Evolutionary conservation across 2,797 vertebrate genomes (phyloP), one percentile per base, ranked within the genome.

Genomic region (Pseudochirops cupreus): DNA sequence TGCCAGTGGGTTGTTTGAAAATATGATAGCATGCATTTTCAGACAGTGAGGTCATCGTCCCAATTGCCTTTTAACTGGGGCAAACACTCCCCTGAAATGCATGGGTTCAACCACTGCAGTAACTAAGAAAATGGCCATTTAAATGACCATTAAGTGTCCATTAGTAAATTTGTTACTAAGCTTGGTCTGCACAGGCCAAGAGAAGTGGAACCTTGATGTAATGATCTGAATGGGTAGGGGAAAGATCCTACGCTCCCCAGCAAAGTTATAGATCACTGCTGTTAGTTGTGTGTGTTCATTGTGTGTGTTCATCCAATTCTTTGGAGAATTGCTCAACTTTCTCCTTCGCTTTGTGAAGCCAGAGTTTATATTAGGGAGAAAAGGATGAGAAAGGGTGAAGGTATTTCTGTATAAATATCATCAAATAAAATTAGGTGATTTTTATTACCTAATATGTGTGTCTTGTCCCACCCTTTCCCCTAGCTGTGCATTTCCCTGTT

Each of bases 1-100:
- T 91, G 94, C 89, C 92, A 62, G 92, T 92, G 96, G 91, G 95
- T 97, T 97, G 96, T 96, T 96, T 96, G 94, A 96, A 95, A 97
- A 98, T 91, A 92, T 74, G 96, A 97, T 53, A 55, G 54, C 5
- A 9, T n/a, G 39, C 67, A 96, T 97, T 97, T 98, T 96, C 97
- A 98, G 97, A 98, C 91, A 11, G 91, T 96, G 96, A 98, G 92
- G 74, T 96, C 95, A 96, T 94, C 93, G 91, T 92, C 94, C 52
- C 95, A 95, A 74, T 94, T 96, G 92, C 67, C 52, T 97, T 97
- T 96, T 94, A 95, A 97, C 93, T 24, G 13, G 59, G 56, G 56
- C 92, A 94, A 94, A 93, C 59, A 74, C 94, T 93, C 50, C 93
- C 90, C 92, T 57, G 95, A 93, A 31, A 90, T 67, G 94, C 97